phyloP scores from a whole-genome alignment of 2,797 vertebrate species.

The Fistularia tabacaria region DNA sequence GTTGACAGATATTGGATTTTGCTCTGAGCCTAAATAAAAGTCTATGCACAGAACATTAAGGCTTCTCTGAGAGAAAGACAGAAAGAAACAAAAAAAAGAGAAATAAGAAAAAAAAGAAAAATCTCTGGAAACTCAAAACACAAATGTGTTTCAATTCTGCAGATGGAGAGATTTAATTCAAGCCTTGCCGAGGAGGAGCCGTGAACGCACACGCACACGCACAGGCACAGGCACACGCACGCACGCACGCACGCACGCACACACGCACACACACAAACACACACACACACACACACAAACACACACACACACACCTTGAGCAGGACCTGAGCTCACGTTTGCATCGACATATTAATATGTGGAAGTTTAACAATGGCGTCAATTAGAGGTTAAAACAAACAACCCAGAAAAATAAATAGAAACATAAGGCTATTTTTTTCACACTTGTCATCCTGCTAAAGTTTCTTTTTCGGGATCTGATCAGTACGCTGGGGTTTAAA shows the following conservation, averaged over 20 bases:
- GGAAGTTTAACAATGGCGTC: constrained; percentile 30
- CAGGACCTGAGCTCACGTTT: constrained; percentile 48
- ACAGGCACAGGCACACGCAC: too few relatives aligned
- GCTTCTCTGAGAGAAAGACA: constrained; percentile 38
- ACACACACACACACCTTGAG: constrained; percentile 9
- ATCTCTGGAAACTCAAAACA: constrained; percentile 1
- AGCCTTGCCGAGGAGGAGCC: constrained; percentile 27
- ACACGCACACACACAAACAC: too few relatives aligned
- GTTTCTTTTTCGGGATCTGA: constrained; percentile 8
- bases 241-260: too few relatives aligned
- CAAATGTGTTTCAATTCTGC: constrained; percentile 19
- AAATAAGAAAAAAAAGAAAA: too few relatives aligned
- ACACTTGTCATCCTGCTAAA: constrained; percentile 20
- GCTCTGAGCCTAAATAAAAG: constrained; percentile 41
- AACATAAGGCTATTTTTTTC: constrained; percentile 33
- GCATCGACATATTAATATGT: constrained; percentile 22
- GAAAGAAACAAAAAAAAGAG: too few relatives aligned
- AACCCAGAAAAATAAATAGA: background rate
- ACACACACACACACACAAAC: too few relatives aligned
- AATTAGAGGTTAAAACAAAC: constrained; percentile 15
- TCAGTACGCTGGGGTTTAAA: constrained; percentile 9
- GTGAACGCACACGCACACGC: background rate
- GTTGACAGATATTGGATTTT: constrained; percentile 28
- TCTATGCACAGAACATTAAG: constrained; percentile 50
- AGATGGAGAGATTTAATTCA: constrained; percentile 21